A percentile compares a stretch with the other conserved stretches of the same genome.
These are phyloP conservation scores for Jordanella pulchra DNA, from an alignment of 2,797 vertebrate genomes.

Conservation along the genomic window DNA sequence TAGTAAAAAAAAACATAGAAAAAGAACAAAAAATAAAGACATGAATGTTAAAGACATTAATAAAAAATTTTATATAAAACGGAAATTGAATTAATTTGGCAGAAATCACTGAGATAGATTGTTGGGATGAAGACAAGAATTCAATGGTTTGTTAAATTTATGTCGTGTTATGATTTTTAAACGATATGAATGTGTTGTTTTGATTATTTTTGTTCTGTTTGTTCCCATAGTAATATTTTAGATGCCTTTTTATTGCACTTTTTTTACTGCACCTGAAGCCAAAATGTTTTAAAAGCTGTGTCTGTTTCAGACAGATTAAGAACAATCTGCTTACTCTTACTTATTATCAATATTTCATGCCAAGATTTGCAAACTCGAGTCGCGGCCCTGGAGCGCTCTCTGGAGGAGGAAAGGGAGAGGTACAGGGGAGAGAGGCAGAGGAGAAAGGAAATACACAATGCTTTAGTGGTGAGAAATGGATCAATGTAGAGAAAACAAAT, in stretches of 20 bases:
- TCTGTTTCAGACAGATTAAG: neutral
- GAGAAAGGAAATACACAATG: constrained; percentile 80
- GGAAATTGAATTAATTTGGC: too few species aligned
- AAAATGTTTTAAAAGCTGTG: neutral
- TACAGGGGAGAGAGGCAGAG: constrained; percentile 78
- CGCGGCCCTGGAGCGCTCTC: constrained; percentile 71
- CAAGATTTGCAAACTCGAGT: constrained; percentile 73
- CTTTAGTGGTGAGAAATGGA: constrained; percentile 76
- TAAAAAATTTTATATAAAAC: too few species aligned
- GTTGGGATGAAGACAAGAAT: neutral
- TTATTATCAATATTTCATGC: neutral
- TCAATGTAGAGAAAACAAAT: too few species aligned
- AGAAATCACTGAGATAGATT: neutral
- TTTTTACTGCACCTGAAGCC: neutral
- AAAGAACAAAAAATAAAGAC: neutral
- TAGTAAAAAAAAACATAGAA: neutral
- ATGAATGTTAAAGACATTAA: neutral
- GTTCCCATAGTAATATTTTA: neutral
- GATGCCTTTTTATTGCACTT: neutral
- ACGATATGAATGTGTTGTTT: too few species aligned
- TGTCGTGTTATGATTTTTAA: too few species aligned
- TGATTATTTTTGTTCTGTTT: too few species aligned
- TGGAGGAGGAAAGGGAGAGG: constrained; percentile 75
- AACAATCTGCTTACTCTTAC: neutral
- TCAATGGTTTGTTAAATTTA: too few species aligned